Conservation (phyloP, 1,140 invertebrate genomes). For the Zaprionus nigranus region DNA sequence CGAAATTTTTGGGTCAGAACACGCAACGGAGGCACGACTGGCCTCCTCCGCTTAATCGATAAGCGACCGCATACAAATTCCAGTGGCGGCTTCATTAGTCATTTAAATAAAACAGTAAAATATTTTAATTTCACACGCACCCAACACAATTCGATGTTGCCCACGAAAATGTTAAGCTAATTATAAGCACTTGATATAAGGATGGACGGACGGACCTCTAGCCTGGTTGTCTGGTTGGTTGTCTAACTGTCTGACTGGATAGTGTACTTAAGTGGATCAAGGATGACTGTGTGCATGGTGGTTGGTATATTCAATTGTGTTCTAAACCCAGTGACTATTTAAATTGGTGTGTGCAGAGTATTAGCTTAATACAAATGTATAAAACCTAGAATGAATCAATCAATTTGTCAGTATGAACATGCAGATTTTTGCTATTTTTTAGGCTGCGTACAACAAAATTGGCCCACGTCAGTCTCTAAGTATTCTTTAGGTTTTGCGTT, state of each 20-base stretch:
- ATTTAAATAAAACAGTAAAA: constrained; percentile 33
- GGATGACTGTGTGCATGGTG: background rate
- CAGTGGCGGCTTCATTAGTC: constrained; percentile 20
- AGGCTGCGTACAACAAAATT: too few species aligned
- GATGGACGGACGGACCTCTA: background rate
- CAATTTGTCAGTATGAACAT: too few species aligned
- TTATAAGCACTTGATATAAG: constrained; percentile 31
- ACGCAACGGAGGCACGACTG: background rate
- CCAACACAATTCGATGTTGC: constrained; percentile 4
- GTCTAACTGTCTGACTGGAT: background rate
- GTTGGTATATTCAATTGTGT: background rate
- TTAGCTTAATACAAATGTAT: background rate
- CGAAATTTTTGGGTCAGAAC: constrained; percentile 27
- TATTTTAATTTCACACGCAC: constrained; percentile 45
- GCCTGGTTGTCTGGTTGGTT: background rate
- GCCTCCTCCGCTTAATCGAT: constrained; percentile 12
- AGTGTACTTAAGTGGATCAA: background rate
- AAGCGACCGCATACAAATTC: constrained; percentile 26
- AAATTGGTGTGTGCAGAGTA: background rate
- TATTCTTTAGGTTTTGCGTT: too few species aligned
- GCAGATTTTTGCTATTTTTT: too few species aligned
- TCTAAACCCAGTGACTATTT: background rate
- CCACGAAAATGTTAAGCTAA: constrained; percentile 32
- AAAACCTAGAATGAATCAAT: too few species aligned
- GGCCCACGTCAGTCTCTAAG: too few species aligned